phyloP scores from a whole-genome alignment of 2,113 vertebrate species.

The Rhinopomastus cyanomelas region DNA sequence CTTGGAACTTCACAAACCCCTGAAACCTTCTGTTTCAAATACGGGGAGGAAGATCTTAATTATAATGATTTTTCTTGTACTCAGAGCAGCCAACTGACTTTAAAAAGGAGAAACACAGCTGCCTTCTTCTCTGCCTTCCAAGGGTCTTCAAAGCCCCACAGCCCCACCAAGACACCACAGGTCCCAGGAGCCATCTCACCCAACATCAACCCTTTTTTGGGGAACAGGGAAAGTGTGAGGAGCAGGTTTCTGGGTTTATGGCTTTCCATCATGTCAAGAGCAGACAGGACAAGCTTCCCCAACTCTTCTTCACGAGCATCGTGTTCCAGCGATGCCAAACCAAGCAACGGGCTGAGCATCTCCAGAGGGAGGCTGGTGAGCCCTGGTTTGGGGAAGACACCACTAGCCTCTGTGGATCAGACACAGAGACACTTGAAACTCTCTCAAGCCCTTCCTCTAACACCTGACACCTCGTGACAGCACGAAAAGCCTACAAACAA shows the following conservation, averaged over 20 bases:
- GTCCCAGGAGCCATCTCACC: background rate
- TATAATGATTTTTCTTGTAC: fast-evolving
- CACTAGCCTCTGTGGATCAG: background rate
- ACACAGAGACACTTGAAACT: background rate
- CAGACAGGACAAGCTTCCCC: fast-evolving
- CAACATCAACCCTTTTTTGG: background rate
- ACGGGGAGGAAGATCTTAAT: background rate
- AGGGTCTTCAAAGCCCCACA: background rate
- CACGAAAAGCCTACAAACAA: background rate
- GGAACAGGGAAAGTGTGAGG: background rate
- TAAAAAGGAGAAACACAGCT: background rate
- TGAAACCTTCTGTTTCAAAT: fast-evolving
- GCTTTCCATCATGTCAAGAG: background rate
- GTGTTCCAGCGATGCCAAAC: fast-evolving
- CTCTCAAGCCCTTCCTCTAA: fast-evolving
- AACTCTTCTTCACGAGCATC: background rate
- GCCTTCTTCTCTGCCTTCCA: background rate
- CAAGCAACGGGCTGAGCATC: fast-evolving
- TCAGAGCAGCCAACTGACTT: background rate
- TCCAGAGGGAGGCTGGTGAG: fast-evolving
- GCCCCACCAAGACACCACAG: background rate
- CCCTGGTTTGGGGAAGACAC: background rate
- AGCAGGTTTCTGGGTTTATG: fast-evolving
- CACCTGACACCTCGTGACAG: background rate
- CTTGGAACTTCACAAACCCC: background rate